Evolutionary conservation across 1,140 invertebrate genomes (phyloP).

Genomic region (Caenorhabditis elegans): WBcel235 BX284603.4:10255501-10256000

Average conservation of each 20-base stretch:
- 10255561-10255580: no score
- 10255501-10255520: no score
- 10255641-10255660: constrained; percentile 34
- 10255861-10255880: background rate
- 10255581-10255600: no score
- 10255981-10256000: constrained; percentile 46
- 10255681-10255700: constrained; percentile 50
- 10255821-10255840: constrained; percentile 53
- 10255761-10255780: constrained; percentile 56
- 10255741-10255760: constrained; percentile 55
- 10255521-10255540: no score
- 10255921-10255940: constrained; percentile 55
- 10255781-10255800: constrained; percentile 59
- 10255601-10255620: no score
- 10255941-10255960: constrained; percentile 55
- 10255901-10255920: constrained; percentile 53
- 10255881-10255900: background rate
- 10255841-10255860: constrained; percentile 52
- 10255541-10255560: no score
- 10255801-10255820: constrained; percentile 59
- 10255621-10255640: background rate
- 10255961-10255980: constrained; percentile 56
- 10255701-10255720: constrained; percentile 56
- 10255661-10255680: constrained; percentile 55
- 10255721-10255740: constrained; percentile 55